Evolutionary conservation across 1,140 invertebrate genomes (phyloP), one percentile per base, ranked within the genome.

Genomic region (Drosophila subpulchrella): DNA sequence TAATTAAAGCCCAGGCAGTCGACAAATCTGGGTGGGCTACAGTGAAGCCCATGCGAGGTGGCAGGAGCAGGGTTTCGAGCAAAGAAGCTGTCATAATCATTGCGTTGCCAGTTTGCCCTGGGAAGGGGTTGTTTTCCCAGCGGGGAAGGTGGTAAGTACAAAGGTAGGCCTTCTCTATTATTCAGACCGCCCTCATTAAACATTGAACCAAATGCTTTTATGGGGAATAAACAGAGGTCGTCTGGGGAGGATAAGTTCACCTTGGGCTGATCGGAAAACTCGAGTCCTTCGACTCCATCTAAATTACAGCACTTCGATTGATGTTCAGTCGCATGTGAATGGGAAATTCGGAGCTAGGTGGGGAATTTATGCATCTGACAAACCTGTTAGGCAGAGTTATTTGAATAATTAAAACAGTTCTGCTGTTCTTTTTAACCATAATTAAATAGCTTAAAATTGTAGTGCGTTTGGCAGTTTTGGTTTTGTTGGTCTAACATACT

Each of bases 361-460:
- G 20, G 20, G 20, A 2, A 20, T 20, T 20, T 20, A 20, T 20
- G 20, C 20, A 20, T 20, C 20, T 2, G 20, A 70, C 72, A 76
- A 88, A 70, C 67, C 78, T 66, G 57, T 67, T 76, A 61, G 48
- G 54, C 65, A 57, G 71, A 71, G 75, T 78, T 68, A 68, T 53
- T 42, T 74, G 58, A 80, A 89, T 89, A 77, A 83, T 83, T 89
- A 71, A 89, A 88, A 73, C 76, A 68, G 58, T 78, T 75, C 4
- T 13, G 46, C 10, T 57, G 20, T 11, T 34, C 13, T 53, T 17
- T 60, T 53, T 24, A 27, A 46, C 57, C 58, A 68, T 54, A 70
- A 61, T 75, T 73, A 57, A 84, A 61, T 42, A 67, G 66, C 58
- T 83, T 61, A 68, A 67, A 48, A 68, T 20, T 55, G 59, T 46